phyloP scores from a whole-genome alignment of 2,113 vertebrate genomes.

The Gallinago jamesoni region DNA sequence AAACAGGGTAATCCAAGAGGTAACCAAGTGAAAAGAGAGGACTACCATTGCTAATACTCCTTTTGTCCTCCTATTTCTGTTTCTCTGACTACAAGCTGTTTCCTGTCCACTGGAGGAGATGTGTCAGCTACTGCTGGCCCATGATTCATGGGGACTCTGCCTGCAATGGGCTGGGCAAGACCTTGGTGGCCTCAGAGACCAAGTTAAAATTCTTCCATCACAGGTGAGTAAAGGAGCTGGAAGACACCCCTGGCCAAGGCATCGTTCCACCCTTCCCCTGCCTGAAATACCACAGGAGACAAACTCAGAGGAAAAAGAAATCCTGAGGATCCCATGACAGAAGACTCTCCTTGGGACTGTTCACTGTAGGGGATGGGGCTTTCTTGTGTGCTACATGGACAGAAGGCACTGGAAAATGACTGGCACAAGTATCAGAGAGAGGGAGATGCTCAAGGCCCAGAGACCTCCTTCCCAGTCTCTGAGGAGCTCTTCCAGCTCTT shows the following conservation, averaged over 20 bases:
- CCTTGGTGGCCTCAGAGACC: not conserved
- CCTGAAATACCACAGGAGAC: not conserved
- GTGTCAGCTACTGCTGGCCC: not conserved
- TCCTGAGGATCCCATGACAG: not conserved
- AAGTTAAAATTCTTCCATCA: not conserved
- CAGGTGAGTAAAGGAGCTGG: not conserved
- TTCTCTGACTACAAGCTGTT: not conserved
- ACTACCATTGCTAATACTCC: not conserved
- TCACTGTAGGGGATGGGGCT: not conserved
- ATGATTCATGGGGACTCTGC: not conserved
- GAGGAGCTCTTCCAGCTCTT: not conserved
- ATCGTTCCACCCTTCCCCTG: not conserved
- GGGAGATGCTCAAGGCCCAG: not conserved
- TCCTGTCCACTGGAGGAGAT: not conserved
- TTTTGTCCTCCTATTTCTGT: not conserved
- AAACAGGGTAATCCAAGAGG: not conserved
- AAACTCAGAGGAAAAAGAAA: not conserved
- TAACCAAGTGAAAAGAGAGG: not conserved
- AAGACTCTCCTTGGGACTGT: not conserved
- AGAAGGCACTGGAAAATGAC: not conserved
- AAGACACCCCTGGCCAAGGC: not conserved
- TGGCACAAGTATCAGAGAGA: not conserved
- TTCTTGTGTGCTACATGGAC: not conserved
- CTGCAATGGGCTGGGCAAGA: not conserved
- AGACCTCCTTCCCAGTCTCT: not conserved